Conservation (phyloP, 2,113 vertebrate genomes). For the Canis aureus region DNA sequence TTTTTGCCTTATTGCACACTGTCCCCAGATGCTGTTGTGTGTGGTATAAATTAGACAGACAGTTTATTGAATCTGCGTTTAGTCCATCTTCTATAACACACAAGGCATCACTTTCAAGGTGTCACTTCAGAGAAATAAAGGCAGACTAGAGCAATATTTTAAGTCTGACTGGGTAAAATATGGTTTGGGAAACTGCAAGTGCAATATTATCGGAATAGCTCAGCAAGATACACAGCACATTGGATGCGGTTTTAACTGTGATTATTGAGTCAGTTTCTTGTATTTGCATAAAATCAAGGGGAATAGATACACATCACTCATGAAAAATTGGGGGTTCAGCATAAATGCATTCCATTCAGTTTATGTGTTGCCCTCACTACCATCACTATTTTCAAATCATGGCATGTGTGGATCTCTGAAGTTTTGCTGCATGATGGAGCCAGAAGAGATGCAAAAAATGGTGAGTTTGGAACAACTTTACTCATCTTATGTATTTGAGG, state of each 20-base stretch:
- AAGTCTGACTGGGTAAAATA: conserved; percentile 60
- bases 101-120: conserved; percentile 71
- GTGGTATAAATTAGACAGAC: conserved; percentile 73
- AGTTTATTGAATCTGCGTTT: conserved; percentile 75
- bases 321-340: neutral
- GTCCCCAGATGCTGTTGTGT: conserved; percentile 57
- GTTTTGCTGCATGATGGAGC: neutral
- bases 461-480: neutral
- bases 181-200: conserved; percentile 44
- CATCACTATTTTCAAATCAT: neutral
- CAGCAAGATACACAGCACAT: neutral
- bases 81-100: conserved; percentile 65
- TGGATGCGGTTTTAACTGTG: conserved; percentile 4
- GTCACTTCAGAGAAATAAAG: conserved; percentile 73
- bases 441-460: neutral
- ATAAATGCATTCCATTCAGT: neutral
- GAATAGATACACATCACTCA: neutral
- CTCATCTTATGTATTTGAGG: neutral
- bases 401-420: neutral
- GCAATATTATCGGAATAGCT: conserved; percentile 7
- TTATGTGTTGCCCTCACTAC: neutral
- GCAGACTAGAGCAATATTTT: conserved; percentile 70
- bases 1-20: conserved; percentile 62
- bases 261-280: conserved; percentile 26
- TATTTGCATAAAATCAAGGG: conserved; percentile 53